Base-by-base conservation (phyloP, 2,113 vertebrate genomes). In the Gobius niger region DNA sequence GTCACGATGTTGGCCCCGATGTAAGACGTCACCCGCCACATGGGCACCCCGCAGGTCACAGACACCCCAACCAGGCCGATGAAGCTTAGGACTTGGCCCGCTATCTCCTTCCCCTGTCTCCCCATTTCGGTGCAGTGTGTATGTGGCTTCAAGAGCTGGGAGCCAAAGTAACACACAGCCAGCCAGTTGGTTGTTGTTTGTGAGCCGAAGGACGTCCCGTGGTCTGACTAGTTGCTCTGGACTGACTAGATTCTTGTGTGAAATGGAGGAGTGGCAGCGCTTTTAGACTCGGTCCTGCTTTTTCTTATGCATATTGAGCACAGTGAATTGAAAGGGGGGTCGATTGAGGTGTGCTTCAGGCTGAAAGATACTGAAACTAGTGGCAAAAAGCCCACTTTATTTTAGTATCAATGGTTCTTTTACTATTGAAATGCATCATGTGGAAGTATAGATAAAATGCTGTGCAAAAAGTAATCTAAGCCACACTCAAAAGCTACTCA, bases 11-110 rank as follows among this genome's bases (percentile, higher is more conserved):
- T 98, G 89, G 93, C 94, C 1, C 95, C 96, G 0, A 98, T 77
- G 83, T 85, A 98, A 46, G 91, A 81, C 0, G 96, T 95, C 75
- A 94, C 94, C 0, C 94, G 85, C 97, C 97, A 98, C 95, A 98
- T 94, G 69, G 97, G 97, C 65, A 99, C 16, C 0, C 94, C 94
- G 0, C 93, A 94, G 77, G 90, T 84, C 60, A 98, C 90, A 0
- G 96, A 84, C 56, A 89, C 62, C 0, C 94, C 94, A 60, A 98
- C 0, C 57, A 96, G 90, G 65, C 96, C 97, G 3, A 95, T 77
- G 78, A 97, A 94, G 0, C 94, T 94, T 15, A 98, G 82, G 12
- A 92, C 19, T 6, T 98, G 95, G 65, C 94, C 96, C 53, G 93
- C 62, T 18, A 93, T 77, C 85, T 99, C 92, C 78, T 91, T 93